These are phyloP conservation scores for Pollenia labialis DNA, from an alignment of 2,888 invertebrate genomes.

Conservation along the genomic window DNA sequence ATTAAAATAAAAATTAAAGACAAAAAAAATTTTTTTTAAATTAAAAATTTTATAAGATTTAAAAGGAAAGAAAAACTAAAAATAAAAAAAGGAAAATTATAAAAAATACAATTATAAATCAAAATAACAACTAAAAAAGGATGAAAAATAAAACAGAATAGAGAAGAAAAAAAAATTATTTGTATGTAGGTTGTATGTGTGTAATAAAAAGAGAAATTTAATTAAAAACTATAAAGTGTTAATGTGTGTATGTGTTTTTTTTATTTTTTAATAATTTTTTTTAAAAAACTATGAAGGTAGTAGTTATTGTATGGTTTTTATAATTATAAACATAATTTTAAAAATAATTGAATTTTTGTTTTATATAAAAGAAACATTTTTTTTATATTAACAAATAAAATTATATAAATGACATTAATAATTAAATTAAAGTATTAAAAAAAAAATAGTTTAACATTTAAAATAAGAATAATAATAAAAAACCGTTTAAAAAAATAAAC, in stretches of 20 bases:
- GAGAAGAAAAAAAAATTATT: constrained; percentile 16
- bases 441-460: constrained; percentile 58
- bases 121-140: constrained; percentile 51
- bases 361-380: constrained; percentile 7
- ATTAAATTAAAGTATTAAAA: constrained; percentile 43
- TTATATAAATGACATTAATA: constrained; percentile 50
- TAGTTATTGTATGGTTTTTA: constrained; percentile 61
- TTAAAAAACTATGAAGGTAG: constrained; percentile 73
- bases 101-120: constrained; percentile 34
- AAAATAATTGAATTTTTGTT: constrained; percentile 35
- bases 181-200: not conserved
- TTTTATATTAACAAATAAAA: constrained; percentile 49
- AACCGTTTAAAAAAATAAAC: constrained; percentile 62
- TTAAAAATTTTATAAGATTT: constrained; percentile 10
- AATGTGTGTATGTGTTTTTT: constrained; percentile 24
- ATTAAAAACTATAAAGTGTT: constrained; percentile 61
- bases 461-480: constrained; percentile 53
- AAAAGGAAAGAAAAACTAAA: constrained; percentile 20
- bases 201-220: constrained; percentile 40
- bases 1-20: constrained; percentile 57
- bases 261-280: constrained; percentile 27
- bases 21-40: constrained; percentile 22
- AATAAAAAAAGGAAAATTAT: constrained; percentile 10
- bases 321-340: constrained; percentile 43
- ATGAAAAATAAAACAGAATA: constrained; percentile 15